phyloP scores from a whole-genome alignment of 2,797 vertebrate genomes.

The Girardinus metallicus region DNA sequence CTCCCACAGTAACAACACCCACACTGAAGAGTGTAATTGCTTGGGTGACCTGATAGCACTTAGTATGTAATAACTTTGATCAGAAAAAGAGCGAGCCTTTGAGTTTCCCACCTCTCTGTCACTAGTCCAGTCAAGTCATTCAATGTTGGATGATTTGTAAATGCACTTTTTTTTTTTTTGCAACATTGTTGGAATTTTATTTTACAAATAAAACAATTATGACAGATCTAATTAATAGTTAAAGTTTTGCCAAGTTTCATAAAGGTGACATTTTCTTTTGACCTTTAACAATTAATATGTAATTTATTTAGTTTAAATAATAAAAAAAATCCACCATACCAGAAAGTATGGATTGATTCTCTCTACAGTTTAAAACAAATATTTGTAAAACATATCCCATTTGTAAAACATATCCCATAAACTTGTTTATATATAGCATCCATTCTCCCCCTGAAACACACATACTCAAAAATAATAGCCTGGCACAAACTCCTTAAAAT shows the following conservation, averaged over 20 bases:
- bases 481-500: not conserved
- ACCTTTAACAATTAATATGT: not conserved
- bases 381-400: slow-evolving; percentile 15
- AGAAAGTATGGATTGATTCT: not conserved
- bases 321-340: not conserved
- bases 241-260: not conserved
- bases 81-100: not conserved
- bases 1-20: not conserved
- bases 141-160: not conserved
- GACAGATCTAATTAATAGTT: not conserved
- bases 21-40: not conserved
- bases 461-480: slow-evolving; percentile 4
- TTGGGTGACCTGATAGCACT: not conserved
- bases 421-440: not conserved
- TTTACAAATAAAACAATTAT: not conserved
- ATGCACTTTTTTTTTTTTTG: too few relatives aligned
- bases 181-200: not conserved
- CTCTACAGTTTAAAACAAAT: not conserved
- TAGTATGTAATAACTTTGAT: not conserved
- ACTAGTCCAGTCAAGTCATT: not conserved
- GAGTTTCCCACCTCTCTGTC: not conserved
- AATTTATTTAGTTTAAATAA: not conserved
- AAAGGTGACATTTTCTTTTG: not conserved
- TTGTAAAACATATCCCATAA: slow-evolving; percentile 13
- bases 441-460: not conserved